These are phyloP conservation scores for Lasaia peninsularis DNA, from an alignment of 1,140 invertebrate species.

Conservation along the genomic window DNA sequence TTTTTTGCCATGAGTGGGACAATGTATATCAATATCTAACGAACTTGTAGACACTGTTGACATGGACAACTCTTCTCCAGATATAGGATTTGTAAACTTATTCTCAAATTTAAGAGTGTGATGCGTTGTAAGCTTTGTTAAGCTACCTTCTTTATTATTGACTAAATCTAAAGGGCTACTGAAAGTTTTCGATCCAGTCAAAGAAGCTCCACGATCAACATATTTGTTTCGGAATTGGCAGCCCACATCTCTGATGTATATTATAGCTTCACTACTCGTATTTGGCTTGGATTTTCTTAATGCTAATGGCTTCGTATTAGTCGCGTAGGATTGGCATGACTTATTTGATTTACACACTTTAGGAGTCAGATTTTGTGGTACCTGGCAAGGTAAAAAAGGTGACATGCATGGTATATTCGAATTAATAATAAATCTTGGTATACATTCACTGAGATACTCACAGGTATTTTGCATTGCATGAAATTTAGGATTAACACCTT, in stretches of 20 bases:
- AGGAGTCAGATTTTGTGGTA: constrained; percentile 23
- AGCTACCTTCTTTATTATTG: constrained; percentile 33
- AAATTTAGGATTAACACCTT: constrained; percentile 29
- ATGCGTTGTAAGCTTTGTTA: constrained; percentile 35
- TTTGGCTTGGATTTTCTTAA: constrained; percentile 17
- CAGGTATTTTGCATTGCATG: constrained; percentile 35
- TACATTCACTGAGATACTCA: constrained; percentile 37
- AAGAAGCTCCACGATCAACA: constrained; percentile 30
- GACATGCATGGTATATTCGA: constrained; percentile 29
- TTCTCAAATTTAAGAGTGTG: constrained; percentile 50
- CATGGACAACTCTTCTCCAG: constrained; percentile 31
- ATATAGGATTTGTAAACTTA: constrained; percentile 45
- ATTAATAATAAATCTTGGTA: constrained; percentile 33
- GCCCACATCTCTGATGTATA: constrained; percentile 64
- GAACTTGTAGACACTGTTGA: constrained; percentile 40
- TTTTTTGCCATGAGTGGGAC: constrained; percentile 38
- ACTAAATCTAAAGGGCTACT: constrained; percentile 37
- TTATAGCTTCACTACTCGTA: constrained; percentile 36
- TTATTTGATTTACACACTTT: constrained; percentile 39
- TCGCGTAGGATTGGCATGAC: constrained; percentile 51
- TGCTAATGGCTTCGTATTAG: constrained; percentile 26
- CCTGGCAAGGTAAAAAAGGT: constrained; percentile 35
- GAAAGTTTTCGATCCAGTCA: constrained; percentile 34
- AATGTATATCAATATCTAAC: constrained; percentile 38
- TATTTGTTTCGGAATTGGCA: constrained; percentile 57